A percentile compares a stretch with the other conserved stretches of the same genome.
phyloP scores from a whole-genome alignment of 2,797 vertebrate species.

The Carcharodon carcharias region DNA sequence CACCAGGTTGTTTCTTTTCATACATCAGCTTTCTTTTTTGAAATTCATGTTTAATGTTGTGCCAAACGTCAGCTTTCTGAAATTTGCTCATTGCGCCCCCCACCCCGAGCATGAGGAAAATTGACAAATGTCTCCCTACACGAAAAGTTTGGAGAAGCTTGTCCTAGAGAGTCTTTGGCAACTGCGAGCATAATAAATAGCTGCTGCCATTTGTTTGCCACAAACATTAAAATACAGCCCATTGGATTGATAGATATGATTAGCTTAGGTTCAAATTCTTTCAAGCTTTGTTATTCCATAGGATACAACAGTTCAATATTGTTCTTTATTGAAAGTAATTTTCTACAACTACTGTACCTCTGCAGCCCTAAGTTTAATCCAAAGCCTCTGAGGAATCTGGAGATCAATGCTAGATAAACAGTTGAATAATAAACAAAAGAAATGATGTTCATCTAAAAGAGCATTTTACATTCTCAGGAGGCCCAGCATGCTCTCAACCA shows the following conservation, averaged over 20 bases:
- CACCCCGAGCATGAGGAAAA: too few species aligned
- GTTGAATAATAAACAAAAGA: neutral
- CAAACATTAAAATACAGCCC: neutral
- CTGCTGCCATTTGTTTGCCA: neutral
- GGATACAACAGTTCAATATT: neutral
- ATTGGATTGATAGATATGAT: neutral
- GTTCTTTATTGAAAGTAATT: neutral
- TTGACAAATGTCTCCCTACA: too few species aligned
- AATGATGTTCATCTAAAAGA: neutral
- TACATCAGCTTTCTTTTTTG: too few species aligned
- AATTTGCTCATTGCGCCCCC: too few species aligned
- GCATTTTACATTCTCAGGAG: neutral
- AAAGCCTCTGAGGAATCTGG: neutral
- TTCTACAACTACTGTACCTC: neutral
- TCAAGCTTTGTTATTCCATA: neutral
- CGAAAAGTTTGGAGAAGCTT: too few species aligned
- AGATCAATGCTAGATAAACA: neutral
- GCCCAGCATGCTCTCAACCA: neutral
- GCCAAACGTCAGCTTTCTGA: too few species aligned
- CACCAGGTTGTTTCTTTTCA: too few species aligned
- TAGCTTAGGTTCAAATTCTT: neutral
- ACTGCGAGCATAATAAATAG: neutral
- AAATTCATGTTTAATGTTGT: too few species aligned
- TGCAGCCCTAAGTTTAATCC: neutral
- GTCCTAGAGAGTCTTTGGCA: neutral